Conservation (phyloP, 2,113 vertebrate species). For the Pimephales promelas region DNA sequence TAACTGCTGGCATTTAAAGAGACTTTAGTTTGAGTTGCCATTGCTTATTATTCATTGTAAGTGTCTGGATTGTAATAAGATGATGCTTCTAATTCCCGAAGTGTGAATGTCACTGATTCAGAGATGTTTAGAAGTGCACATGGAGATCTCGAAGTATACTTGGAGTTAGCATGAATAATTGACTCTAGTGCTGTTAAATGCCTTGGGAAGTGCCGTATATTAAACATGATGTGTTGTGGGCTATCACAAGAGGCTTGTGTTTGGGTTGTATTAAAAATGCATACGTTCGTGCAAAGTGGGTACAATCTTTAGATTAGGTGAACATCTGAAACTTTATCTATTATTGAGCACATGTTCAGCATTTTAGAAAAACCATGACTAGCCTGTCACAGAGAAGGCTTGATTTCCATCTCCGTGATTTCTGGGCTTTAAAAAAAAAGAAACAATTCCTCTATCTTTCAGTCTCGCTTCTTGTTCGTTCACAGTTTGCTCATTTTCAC, state of each 20-base stretch:
- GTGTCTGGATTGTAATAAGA: neutral
- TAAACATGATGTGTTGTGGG: slow-evolving; percentile 54
- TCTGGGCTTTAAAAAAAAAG: neutral
- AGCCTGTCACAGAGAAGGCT: neutral
- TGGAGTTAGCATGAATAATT: slow-evolving; percentile 53
- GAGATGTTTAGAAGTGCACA: neutral
- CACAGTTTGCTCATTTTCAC: neutral
- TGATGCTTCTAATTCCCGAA: neutral
- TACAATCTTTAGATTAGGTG: neutral
- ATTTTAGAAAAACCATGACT: slow-evolving; percentile 16
- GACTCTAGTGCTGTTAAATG: slow-evolving; percentile 50
- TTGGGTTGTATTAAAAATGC: slow-evolving; percentile 53
- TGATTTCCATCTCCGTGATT: neutral
- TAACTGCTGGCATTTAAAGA: slow-evolving; percentile 43
- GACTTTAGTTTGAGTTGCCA: slow-evolving; percentile 17
- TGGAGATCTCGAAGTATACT: neutral
- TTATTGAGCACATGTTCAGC: slow-evolving; percentile 35
- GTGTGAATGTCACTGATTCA: slow-evolving; percentile 22
- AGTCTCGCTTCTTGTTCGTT: neutral
- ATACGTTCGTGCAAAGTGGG: slow-evolving; percentile 24
- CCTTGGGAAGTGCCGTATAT: slow-evolving; percentile 37
- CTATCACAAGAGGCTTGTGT: slow-evolving; percentile 40
- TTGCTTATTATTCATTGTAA: slow-evolving; percentile 6
- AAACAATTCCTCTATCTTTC: neutral
- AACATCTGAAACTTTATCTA: slow-evolving; percentile 26